Evolutionary conservation across 2,113 vertebrate species (phyloP).

Genomic region (Platichthys stellatus): DNA sequence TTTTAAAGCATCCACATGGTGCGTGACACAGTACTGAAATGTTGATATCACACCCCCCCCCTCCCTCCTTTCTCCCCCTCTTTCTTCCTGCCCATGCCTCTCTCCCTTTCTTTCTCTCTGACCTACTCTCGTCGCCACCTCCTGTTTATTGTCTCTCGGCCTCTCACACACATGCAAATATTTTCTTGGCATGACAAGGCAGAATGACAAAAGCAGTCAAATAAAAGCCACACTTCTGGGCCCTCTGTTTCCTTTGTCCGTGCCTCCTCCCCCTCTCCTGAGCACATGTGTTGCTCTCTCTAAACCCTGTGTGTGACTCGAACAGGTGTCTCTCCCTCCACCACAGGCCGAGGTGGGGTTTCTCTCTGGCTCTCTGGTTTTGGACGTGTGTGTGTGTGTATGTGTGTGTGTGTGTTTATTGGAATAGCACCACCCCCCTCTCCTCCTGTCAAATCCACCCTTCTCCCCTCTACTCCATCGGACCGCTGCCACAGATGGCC

Average conservation of each 20-base stretch:
- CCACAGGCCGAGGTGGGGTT: conserved; percentile 72
- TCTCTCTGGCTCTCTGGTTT: conserved; percentile 27
- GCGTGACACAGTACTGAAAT: conserved; percentile 9
- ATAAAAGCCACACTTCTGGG: conserved; percentile 76
- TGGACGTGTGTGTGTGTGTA: conserved; percentile 45
- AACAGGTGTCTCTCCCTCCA: conserved; percentile 88
- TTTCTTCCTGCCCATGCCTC: background rate
- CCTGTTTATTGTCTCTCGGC: conserved; percentile 51
- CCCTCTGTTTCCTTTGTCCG: conserved; percentile 66
- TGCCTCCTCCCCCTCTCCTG: conserved; percentile 53
- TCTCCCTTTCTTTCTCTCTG: conserved; percentile 32
- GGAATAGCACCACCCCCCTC: conserved; percentile 80
- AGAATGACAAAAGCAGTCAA: conserved; percentile 69
- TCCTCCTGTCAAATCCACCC: conserved; percentile 61
- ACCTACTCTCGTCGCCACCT: conserved; percentile 52
- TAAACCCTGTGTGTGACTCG: conserved; percentile 60
- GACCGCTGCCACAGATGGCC: conserved; percentile 89
- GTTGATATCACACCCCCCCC: conserved; percentile 7
- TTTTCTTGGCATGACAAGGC: conserved; percentile 67
- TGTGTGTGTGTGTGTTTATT: conserved; percentile 66
- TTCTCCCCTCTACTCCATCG: conserved; percentile 81
- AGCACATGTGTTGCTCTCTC: conserved; percentile 65
- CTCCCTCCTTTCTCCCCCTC: background rate
- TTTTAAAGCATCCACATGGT: background rate
- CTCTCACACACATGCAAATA: conserved; percentile 69